Percentiles rank a stretch among this genome's conserved stretches.
phyloP scores from a whole-genome alignment of 2,113 vertebrate species.

The Murina feae region DNA sequence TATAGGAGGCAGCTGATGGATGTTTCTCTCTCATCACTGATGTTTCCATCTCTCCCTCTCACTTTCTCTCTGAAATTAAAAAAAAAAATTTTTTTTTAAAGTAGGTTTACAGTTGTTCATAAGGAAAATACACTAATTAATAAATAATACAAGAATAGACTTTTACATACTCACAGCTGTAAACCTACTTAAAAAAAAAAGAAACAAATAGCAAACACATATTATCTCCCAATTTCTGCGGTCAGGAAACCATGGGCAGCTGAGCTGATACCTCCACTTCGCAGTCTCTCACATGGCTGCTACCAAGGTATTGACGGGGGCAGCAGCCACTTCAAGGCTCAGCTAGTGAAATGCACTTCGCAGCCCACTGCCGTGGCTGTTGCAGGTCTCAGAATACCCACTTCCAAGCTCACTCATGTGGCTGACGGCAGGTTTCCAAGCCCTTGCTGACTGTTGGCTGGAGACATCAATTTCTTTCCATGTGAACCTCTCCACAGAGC shows the following conservation, averaged over 20 bases:
- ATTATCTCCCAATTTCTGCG: not conserved
- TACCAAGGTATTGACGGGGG: not conserved
- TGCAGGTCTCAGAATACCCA: not conserved
- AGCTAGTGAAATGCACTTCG: not conserved
- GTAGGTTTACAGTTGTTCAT: too few relatives aligned
- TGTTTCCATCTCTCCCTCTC: too few relatives aligned
- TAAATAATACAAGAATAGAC: too few relatives aligned
- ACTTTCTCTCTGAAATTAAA: too few relatives aligned
- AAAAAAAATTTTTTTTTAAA: too few relatives aligned
- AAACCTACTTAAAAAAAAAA: too few relatives aligned
- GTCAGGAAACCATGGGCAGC: not conserved
- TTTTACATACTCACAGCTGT: too few relatives aligned
- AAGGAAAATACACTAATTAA: too few relatives aligned
- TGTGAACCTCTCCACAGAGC: not conserved
- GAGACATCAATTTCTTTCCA: not conserved
- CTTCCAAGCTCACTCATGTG: not conserved
- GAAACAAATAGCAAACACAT: not conserved
- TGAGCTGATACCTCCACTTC: not conserved
- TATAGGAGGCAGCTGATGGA: too few relatives aligned
- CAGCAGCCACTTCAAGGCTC: not conserved
- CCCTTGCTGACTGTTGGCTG: not conserved
- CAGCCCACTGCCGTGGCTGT: not conserved
- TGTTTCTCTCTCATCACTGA: too few relatives aligned
- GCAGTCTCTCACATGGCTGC: not conserved
- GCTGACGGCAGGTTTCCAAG: not conserved